phyloP scores from a whole-genome alignment of 2,113 vertebrate genomes.

The Seriola dumerili region DNA sequence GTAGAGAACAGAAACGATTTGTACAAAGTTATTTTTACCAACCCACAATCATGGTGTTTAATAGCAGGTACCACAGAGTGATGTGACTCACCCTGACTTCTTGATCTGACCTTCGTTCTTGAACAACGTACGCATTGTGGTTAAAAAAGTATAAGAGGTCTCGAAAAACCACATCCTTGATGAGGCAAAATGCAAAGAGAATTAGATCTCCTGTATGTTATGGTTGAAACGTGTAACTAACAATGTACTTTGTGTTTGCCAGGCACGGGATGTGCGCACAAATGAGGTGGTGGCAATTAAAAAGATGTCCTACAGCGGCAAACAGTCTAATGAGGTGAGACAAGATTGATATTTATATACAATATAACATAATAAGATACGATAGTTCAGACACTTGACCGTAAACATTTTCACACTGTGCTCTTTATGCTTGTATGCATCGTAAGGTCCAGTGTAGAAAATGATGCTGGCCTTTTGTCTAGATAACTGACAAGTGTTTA shows the following conservation, averaged over 20 bases:
- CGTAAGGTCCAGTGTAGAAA: background rate
- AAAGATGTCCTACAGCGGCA: slow-evolving; percentile 99
- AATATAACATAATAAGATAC: background rate
- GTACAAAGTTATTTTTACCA: slow-evolving; percentile 8
- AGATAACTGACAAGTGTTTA: background rate
- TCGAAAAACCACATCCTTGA: background rate
- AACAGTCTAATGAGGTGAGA: slow-evolving; percentile 96
- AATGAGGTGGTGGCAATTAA: slow-evolving; percentile 99
- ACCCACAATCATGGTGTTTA: background rate
- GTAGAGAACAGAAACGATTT: background rate
- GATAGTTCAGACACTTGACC: background rate
- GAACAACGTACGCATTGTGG: background rate
- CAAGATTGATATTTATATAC: background rate
- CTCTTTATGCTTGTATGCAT: background rate
- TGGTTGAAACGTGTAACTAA: slow-evolving; percentile 10
- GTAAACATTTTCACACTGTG: background rate
- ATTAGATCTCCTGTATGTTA: background rate
- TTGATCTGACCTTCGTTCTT: slow-evolving; percentile 5
- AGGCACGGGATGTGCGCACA: slow-evolving; percentile 97
- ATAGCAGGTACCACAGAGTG: background rate
- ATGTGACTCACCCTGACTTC: background rate
- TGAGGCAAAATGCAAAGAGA: background rate
- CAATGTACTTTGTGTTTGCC: slow-evolving; percentile 33
- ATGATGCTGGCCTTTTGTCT: no score
- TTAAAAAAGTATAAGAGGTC: slow-evolving; percentile 4